Evolutionary conservation across 2,888 invertebrate genomes (phyloP).

Genomic region (Trissolcus japonicus): DNA sequence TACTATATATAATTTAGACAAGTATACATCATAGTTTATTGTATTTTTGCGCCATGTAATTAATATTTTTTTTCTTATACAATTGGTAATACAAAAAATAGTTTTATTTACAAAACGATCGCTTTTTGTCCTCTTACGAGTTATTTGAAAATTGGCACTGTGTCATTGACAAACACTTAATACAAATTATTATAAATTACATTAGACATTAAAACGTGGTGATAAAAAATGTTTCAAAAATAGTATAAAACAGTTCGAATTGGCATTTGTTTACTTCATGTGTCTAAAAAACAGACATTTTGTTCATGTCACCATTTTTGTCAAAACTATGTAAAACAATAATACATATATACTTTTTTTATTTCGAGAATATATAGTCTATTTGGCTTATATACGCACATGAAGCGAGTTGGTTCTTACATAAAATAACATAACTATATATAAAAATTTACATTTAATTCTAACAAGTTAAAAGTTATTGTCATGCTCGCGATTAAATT

Average conservation of each 20-base stretch:
- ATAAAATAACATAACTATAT: slow-evolving; percentile 45
- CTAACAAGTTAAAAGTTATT: slow-evolving; percentile 46
- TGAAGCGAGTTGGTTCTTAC: slow-evolving; percentile 57
- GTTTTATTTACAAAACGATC: slow-evolving; percentile 58
- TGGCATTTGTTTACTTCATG: slow-evolving; percentile 3
- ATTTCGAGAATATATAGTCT: slow-evolving; percentile 53
- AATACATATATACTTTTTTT: slow-evolving; percentile 44
- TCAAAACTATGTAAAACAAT: slow-evolving; percentile 34
- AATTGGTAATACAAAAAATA: slow-evolving; percentile 69
- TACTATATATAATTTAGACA: slow-evolving; percentile 73
- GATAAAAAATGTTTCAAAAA: slow-evolving; percentile 18
- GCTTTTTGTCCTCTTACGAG: slow-evolving; percentile 25
- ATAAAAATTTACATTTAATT: slow-evolving; percentile 53
- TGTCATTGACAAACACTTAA: slow-evolving; percentile 27
- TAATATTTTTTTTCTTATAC: slow-evolving; percentile 61
- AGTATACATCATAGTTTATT: slow-evolving; percentile 67
- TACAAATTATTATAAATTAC: slow-evolving; percentile 30
- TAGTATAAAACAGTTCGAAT: slow-evolving; percentile 24
- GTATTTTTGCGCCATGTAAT: slow-evolving; percentile 60
- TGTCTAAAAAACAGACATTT: slow-evolving; percentile 12
- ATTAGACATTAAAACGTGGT: slow-evolving; percentile 3
- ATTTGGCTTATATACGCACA: slow-evolving; percentile 59
- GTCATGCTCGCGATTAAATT: slow-evolving; percentile 58
- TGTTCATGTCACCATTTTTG: slow-evolving; percentile 29
- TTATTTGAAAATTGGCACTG: slow-evolving; percentile 52